phyloP scores from a whole-genome alignment of 2,888 invertebrate species.

The Allolobophora icterica region DNA sequence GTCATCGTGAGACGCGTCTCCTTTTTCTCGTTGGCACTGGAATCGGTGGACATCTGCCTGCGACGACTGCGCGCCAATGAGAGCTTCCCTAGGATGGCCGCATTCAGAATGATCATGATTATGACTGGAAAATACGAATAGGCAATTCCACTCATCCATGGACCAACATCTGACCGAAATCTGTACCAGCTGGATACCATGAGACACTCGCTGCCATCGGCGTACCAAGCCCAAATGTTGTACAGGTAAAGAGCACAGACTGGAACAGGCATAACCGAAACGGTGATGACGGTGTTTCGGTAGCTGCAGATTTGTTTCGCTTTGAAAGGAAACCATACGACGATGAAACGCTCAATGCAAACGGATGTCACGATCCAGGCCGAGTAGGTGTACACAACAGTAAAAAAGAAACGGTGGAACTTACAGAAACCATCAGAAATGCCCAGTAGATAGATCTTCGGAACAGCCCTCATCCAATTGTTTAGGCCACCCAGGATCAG shows the following conservation, averaged over 20 bases:
- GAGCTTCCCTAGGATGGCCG: constrained; percentile 37
- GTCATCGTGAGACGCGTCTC: constrained; percentile 38
- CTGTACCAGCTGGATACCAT: neutral
- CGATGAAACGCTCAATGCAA: constrained; percentile 57
- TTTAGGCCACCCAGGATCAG: constrained; percentile 34
- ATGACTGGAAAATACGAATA: constrained; percentile 43
- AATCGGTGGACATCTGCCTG: constrained; percentile 9
- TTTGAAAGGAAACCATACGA: constrained; percentile 57
- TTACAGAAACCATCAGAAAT: constrained; percentile 33
- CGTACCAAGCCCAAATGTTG: neutral
- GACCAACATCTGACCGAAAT: constrained; percentile 38
- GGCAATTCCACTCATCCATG: constrained; percentile 40
- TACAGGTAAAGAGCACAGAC: neutral
- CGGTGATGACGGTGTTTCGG: constrained; percentile 18
- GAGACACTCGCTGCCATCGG: neutral
- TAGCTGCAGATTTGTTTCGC: constrained; percentile 46
- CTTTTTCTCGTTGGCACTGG: neutral
- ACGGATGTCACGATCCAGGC: constrained; percentile 57
- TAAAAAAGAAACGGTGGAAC: constrained; percentile 38
- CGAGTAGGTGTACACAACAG: constrained; percentile 29
- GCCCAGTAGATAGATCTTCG: constrained; percentile 21
- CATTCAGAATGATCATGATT: constrained; percentile 35
- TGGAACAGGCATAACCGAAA: neutral
- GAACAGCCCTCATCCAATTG: constrained; percentile 33
- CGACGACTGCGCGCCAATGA: neutral